Conservation (phyloP, 1,140 invertebrate genomes). For the Drosophila malerkotliana region DNA sequence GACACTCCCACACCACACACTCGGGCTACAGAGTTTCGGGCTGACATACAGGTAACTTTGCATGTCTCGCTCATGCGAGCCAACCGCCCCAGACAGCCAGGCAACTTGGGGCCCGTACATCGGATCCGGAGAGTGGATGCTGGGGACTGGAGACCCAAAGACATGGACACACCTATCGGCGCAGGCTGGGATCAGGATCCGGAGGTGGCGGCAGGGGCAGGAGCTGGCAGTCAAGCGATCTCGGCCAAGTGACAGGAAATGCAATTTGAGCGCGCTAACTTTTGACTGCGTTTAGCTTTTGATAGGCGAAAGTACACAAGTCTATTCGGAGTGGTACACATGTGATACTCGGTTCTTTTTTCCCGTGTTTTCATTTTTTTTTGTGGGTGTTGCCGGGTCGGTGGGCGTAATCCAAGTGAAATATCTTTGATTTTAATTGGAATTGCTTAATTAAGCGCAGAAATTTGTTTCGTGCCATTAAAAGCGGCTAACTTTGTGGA, state of each 20-base stretch:
- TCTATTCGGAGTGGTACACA: constrained; percentile 42
- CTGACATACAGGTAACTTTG: constrained; percentile 71
- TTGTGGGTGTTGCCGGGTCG: constrained; percentile 54
- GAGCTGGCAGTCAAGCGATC: constrained; percentile 52
- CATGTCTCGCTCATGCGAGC: constrained; percentile 50
- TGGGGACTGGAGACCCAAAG: constrained; percentile 25
- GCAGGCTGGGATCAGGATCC: constrained; percentile 13
- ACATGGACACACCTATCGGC: constrained; percentile 59
- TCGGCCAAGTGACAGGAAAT: constrained; percentile 76
- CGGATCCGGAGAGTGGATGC: constrained; percentile 23
- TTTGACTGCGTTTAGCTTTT: constrained; percentile 76
- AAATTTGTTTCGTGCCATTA: constrained; percentile 31
- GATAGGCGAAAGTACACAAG: constrained; percentile 71
- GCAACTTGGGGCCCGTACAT: constrained; percentile 30
- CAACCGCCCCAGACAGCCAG: constrained; percentile 60
- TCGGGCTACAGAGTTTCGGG: constrained; percentile 23
- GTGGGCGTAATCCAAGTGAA: constrained; percentile 56
- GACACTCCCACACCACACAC: constrained; percentile 76
- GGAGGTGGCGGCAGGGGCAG: constrained; percentile 32
- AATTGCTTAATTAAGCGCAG: constrained; percentile 75
- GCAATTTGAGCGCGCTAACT: constrained; percentile 72
- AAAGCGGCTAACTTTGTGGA: constrained; percentile 24
- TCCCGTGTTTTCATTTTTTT: background rate
- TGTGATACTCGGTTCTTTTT: constrained; percentile 27
- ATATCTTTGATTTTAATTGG: constrained; percentile 62